A percentile compares a stretch with the other conserved stretches of the same genome.
phyloP scores from a whole-genome alignment of 2,888 invertebrate genomes.

The Limnephilus rhombicus region DNA sequence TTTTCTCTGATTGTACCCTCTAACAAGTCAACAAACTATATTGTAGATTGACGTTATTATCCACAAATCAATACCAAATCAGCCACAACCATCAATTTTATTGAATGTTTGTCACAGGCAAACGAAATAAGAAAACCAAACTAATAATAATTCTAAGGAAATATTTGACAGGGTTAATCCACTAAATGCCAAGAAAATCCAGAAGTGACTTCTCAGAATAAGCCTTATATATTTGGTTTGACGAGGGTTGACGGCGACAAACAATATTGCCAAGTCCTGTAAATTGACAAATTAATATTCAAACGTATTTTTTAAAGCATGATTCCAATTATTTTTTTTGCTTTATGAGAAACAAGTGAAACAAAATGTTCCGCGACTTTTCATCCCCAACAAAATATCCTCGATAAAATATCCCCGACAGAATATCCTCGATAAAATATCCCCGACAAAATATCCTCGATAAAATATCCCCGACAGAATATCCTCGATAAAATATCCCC shows the following conservation, averaged over 20 bases:
- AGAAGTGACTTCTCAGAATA: neutral
- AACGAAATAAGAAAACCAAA: neutral
- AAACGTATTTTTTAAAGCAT: neutral
- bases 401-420: too few relatives aligned
- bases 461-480: too few relatives aligned
- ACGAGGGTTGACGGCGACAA: neutral
- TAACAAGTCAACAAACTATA: neutral
- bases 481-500: too few relatives aligned
- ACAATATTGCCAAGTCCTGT: neutral
- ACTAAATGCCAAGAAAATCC: slow-evolving; percentile 3
- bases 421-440: too few relatives aligned
- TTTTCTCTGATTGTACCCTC: neutral
- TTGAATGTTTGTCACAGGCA: neutral
- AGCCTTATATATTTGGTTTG: neutral
- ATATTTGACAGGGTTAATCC: slow-evolving; percentile 17
- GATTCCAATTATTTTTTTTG: neutral
- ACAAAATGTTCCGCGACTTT: neutral
- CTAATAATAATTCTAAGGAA: neutral
- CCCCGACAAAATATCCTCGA: too few relatives aligned
- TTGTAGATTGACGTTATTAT: neutral
- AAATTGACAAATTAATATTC: neutral
- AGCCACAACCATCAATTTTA: neutral
- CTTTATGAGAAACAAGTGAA: neutral
- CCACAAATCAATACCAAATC: neutral
- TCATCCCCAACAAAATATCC: too few relatives aligned